These are phyloP conservation scores for Laticauda laticaudata DNA, from an alignment of 2,113 vertebrate genomes.

Conservation along the genomic window DNA sequence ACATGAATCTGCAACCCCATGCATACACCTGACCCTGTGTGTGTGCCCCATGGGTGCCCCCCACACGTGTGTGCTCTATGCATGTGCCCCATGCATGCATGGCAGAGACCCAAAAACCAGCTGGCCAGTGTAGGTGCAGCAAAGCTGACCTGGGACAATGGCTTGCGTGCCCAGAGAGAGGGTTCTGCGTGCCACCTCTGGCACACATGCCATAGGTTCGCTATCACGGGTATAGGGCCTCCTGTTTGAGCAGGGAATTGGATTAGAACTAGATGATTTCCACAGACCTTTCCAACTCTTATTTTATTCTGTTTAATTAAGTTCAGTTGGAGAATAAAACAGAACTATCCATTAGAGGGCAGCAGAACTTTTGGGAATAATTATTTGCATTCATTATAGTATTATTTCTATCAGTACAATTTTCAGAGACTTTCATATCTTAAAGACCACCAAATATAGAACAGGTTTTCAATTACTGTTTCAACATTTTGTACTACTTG, in stretches of 20 bases:
- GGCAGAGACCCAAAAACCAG: no score
- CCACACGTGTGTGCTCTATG: no score
- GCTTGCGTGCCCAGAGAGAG: no score
- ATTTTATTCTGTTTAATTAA: background rate
- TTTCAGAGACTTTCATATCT: background rate
- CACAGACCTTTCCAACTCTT: background rate
- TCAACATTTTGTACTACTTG: background rate
- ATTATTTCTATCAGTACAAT: background rate
- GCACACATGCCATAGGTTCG: no score
- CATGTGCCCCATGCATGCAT: no score
- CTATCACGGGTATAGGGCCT: background rate
- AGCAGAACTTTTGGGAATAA: slow-evolving; percentile 19
- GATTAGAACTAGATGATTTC: background rate
- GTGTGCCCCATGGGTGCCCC: no score
- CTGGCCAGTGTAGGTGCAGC: no score
- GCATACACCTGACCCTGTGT: no score
- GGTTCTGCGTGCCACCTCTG: no score
- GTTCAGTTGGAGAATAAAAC: background rate
- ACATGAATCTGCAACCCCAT: no score
- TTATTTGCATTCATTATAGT: background rate
- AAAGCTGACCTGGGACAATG: no score
- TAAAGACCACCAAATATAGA: background rate
- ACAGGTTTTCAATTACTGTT: background rate
- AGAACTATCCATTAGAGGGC: slow-evolving; percentile 43
- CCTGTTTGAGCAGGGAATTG: background rate